Percentiles rank a stretch among this genome's conserved stretches.
These are phyloP conservation scores for Holothuria glaberrima DNA, from an alignment of 35 echinoderm and acorn worm species.

Conservation along the genomic window DNA sequence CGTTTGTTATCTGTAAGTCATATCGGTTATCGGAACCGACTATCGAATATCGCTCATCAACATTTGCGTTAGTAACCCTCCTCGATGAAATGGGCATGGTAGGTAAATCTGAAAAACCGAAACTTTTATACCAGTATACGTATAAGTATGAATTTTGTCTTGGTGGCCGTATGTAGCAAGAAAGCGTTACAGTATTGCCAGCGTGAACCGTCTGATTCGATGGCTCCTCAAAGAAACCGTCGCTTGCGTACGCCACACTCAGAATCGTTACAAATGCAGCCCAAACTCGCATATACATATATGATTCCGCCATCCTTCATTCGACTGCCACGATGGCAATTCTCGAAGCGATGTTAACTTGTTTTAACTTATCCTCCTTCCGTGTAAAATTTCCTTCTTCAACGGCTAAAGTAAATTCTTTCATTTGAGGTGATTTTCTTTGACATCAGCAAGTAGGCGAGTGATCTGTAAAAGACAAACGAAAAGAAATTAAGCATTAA, in stretches of 20 bases:
- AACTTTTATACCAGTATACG: slow-evolving; percentile 58
- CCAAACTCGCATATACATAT: neutral
- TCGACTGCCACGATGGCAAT: neutral
- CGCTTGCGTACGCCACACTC: neutral
- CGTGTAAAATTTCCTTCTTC: too few species aligned
- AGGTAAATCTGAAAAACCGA: slow-evolving; percentile 9
- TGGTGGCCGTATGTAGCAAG: neutral
- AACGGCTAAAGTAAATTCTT: too few species aligned
- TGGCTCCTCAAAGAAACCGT: neutral
- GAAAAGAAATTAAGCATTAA: too few species aligned
- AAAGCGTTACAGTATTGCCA: slow-evolving; percentile 18
- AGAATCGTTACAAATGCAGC: neutral
- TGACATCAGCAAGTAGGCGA: too few species aligned
- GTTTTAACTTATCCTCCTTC: too few species aligned
- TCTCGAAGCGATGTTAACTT: too few species aligned
- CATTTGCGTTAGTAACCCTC: slow-evolving; percentile 4
- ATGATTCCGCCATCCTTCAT: neutral
- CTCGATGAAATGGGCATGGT: slow-evolving; percentile 11
- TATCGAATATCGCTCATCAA: slow-evolving; percentile 39
- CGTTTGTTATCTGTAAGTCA: slow-evolving; percentile 15
- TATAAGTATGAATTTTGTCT: neutral
- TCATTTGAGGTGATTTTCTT: too few species aligned
- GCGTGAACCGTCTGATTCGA: slow-evolving; percentile 1
- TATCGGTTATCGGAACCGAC: slow-evolving; percentile 20
- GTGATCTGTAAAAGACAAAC: too few species aligned